Percentiles rank a stretch among this genome's conserved stretches.
Conservation (phyloP, 2,797 vertebrate genomes). For the Microchirus variegatus region DNA sequence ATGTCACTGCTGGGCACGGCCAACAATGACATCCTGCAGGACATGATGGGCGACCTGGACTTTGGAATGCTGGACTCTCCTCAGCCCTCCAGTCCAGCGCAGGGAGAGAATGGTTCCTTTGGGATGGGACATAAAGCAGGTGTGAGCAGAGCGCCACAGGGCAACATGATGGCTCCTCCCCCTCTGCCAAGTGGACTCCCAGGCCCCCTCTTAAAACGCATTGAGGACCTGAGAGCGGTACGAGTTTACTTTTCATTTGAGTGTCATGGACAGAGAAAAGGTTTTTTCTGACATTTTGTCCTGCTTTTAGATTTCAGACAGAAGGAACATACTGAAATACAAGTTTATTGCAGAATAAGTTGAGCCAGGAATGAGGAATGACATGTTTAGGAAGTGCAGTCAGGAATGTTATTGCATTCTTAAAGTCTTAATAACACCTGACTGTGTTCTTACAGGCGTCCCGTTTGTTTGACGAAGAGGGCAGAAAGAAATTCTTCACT, state of each 20-base stretch:
- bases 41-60: constrained; percentile 95
- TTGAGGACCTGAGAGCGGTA: constrained; percentile 93
- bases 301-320: no score
- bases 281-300: no score
- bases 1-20: constrained; percentile 91
- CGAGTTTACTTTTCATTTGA: constrained; percentile 1
- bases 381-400: no score
- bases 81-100: constrained; percentile 88
- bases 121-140: constrained; percentile 59
- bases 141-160: constrained; percentile 52
- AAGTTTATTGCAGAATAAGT: no score
- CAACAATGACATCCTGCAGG: constrained; percentile 91
- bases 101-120: constrained; percentile 78
- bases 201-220: constrained; percentile 88
- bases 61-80: constrained; percentile 92
- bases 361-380: no score
- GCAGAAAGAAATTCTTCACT: constrained; percentile 99
- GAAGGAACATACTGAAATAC: no score
- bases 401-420: not conserved
- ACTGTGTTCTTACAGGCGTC: constrained; percentile 84
- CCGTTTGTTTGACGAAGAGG: constrained; percentile 95
- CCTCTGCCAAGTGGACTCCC: constrained; percentile 90
- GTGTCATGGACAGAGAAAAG: no score
- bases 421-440: not conserved
- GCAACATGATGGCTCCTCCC: constrained; percentile 82